phyloP scores from a whole-genome alignment of 2,888 invertebrate species.

The Pimpla rufipes region DNA sequence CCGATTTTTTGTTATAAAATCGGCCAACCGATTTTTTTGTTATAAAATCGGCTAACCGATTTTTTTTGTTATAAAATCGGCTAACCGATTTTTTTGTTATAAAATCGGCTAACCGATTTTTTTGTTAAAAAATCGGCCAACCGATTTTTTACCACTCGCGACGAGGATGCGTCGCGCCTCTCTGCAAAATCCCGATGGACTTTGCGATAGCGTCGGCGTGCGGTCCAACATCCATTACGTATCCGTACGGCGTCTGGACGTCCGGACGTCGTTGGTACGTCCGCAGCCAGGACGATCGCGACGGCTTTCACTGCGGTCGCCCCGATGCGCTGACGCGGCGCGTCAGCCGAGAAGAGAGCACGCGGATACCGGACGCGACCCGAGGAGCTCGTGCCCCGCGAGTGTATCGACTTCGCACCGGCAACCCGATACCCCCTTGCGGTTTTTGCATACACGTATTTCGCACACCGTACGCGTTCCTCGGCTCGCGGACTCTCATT shows the following conservation, averaged over 20 bases:
- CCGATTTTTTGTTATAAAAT: too few species aligned
- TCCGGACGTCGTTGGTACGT: conserved; percentile 17
- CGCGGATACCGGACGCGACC: conserved; percentile 5
- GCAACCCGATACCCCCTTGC: conserved; percentile 57
- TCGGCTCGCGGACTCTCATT: conserved; percentile 26
- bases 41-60: too few species aligned
- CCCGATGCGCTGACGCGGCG: conserved; percentile 38
- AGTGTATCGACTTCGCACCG: conserved; percentile 50
- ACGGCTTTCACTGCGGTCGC: conserved; percentile 19
- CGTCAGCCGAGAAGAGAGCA: conserved; percentile 33
- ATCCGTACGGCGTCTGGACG: too few species aligned
- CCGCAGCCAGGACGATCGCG: too few species aligned
- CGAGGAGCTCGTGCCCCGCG: conserved; percentile 39
- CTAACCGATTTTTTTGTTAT: too few species aligned
- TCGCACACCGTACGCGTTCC: conserved; percentile 11
- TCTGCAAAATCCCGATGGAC: conserved; percentile 80
- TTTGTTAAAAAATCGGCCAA: too few species aligned
- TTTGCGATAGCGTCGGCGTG: conserved; percentile 79
- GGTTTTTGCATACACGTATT: conserved; percentile 43
- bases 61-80: too few species aligned
- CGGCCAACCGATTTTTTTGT: too few species aligned
- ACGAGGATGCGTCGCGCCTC: conserved; percentile 24
- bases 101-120: too few species aligned
- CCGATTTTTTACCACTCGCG: too few species aligned
- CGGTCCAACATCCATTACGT: too few species aligned